phyloP scores from a whole-genome alignment of 2,113 vertebrate species.

The Triplophysa dalaica region DNA sequence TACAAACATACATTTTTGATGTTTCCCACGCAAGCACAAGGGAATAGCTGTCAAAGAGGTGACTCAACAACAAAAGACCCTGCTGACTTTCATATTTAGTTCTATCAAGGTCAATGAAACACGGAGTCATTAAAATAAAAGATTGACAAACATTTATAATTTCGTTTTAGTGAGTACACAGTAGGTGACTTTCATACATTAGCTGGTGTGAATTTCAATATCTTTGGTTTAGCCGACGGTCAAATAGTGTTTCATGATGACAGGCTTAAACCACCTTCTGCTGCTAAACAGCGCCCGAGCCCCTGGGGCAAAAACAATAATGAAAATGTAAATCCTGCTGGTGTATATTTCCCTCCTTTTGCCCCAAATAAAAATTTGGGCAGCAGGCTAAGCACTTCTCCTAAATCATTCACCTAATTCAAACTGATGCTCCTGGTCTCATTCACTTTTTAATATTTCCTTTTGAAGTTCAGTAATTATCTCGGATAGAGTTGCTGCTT shows the following conservation, averaged over 20 bases:
- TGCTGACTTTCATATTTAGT: slow-evolving; percentile 47
- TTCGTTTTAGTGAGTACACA: slow-evolving; percentile 12
- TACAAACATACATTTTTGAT: slow-evolving; percentile 44
- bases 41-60: slow-evolving; percentile 50
- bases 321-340: neutral
- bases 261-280: neutral
- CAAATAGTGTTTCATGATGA: neutral
- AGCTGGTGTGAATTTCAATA: slow-evolving; percentile 12
- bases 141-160: slow-evolving; percentile 8
- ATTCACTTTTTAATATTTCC: slow-evolving; percentile 77
- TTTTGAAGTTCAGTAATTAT: slow-evolving; percentile 82
- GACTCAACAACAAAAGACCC: slow-evolving; percentile 46
- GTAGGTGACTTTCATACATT: slow-evolving; percentile 35
- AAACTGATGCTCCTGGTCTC: slow-evolving; percentile 75
- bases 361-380: slow-evolving; percentile 66
- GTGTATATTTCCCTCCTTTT: neutral
- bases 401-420: slow-evolving; percentile 78
- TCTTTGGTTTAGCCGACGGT: neutral
- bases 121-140: slow-evolving; percentile 35
- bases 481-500: slow-evolving; percentile 72
- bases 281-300: neutral
- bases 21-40: slow-evolving; percentile 20
- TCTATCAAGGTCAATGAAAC: slow-evolving; percentile 44
- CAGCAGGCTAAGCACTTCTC: slow-evolving; percentile 66
- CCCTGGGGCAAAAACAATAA: neutral